Evolutionary conservation across 2,888 invertebrate species (phyloP), one percentile per base, ranked within the genome.

Genomic region (Actias luna): DNA sequence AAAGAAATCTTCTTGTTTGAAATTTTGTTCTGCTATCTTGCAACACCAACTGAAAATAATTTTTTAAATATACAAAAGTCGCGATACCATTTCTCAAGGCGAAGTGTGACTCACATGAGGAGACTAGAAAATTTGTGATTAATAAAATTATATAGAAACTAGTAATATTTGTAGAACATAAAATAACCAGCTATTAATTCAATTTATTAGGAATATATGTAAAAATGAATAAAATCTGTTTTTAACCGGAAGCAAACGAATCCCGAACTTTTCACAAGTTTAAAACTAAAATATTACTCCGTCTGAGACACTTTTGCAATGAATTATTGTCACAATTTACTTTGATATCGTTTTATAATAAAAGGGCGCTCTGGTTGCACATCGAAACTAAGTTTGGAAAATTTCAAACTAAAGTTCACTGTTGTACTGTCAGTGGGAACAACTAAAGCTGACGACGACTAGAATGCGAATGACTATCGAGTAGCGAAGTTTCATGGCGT

Each of bases 211-310:
- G 65, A 67, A n/a, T 18, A 42, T 7, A 18, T 18, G 66, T 67
- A 76, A 77, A 79, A 77, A 74, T 71, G 84, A 68, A 74, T 75
- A 88, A 84, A 86, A 87, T 85, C 85, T 85, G 74, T 80, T 83
- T 80, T 83, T 85, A 86, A 85, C n/a, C 92, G 90, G 89, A 92
- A 93, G 85, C 88, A 92, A 90, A 80, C 89, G 87, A 89, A 88
- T 85, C 87, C 88, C 83, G 78, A 85, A 83, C 79, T 77, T 79
- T 74, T 80, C 83, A 85, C 82, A 80, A 77, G 69, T 71, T 70
- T 74, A 68, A 68, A 70, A 73, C 71, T 64, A 63, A 69, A 67
- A 42, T 64, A 65, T 66, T 63, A 65, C 64, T 69, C 68, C 66
- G 69, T 72, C 67, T 69, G 65, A 73, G 73, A 70, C 85, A 86